Conservation (phyloP, 2,888 invertebrate genomes). For the Julus scanicus region DNA sequence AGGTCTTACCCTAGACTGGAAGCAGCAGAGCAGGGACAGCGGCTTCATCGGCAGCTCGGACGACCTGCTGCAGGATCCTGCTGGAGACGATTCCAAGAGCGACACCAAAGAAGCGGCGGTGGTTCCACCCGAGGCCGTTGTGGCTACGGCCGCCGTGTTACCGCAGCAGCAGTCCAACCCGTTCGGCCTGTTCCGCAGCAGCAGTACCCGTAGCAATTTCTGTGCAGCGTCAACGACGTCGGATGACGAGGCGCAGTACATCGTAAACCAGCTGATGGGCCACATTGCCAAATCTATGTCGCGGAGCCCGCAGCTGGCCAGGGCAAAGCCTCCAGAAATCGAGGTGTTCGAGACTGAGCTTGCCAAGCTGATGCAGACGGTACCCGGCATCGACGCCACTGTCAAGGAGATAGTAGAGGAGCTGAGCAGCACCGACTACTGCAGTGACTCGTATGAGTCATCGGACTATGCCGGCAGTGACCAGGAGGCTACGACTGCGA, state of each 20-base stretch:
- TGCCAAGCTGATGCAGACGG: conserved; percentile 90
- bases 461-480: conserved; percentile 92
- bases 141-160: not conserved
- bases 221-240: conserved; percentile 58
- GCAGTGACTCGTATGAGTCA: conserved; percentile 93
- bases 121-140: not conserved
- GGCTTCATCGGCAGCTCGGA: conserved; percentile 91
- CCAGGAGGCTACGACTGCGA: conserved; percentile 67
- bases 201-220: conserved; percentile 58
- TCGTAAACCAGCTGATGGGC: conserved; percentile 60
- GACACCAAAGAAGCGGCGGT: not conserved
- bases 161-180: not conserved
- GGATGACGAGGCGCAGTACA: conserved; percentile 61
- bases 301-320: conserved; percentile 63
- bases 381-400: conserved; percentile 89
- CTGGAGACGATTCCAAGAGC: not conserved
- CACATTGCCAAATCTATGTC: conserved; percentile 59
- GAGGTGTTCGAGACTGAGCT: conserved; percentile 90
- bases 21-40: conserved; percentile 86
- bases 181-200: conserved; percentile 54
- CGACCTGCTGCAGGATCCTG: conserved; percentile 73
- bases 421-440: conserved; percentile 89
- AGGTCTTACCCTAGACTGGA: conserved; percentile 67
- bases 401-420: conserved; percentile 93
- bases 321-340: conserved; percentile 81